phyloP scores from a whole-genome alignment of 2,888 invertebrate genomes.

The Acronicta alni region DNA sequence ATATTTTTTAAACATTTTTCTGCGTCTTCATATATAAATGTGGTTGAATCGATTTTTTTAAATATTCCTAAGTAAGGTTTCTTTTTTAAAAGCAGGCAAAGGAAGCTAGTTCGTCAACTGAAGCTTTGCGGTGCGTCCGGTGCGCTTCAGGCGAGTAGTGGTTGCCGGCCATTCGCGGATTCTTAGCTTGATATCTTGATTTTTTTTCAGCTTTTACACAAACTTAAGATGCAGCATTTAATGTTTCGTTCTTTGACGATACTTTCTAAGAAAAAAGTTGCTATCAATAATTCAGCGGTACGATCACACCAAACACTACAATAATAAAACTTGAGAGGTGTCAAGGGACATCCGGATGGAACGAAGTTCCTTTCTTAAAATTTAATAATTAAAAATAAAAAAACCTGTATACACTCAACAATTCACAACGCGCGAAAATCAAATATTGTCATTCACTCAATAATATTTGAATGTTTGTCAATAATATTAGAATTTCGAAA shows the following conservation, averaged over 20 bases:
- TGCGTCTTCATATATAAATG: not conserved
- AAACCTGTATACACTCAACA: too few relatives aligned
- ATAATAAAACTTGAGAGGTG: too few relatives aligned
- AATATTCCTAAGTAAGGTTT: conserved; percentile 2
- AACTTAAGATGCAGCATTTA: not conserved
- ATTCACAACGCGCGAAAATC: too few relatives aligned
- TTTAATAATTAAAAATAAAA: too few relatives aligned
- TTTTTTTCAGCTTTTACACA: conserved; percentile 3
- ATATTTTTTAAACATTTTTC: not conserved
- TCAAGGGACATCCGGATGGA: too few relatives aligned
- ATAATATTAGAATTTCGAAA: too few relatives aligned
- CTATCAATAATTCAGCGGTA: not conserved
- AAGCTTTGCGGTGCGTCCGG: conserved; percentile 45
- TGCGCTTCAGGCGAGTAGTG: conserved; percentile 24
- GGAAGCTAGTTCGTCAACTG: conserved; percentile 40
- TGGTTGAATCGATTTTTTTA: too few relatives aligned
- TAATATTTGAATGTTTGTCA: too few relatives aligned
- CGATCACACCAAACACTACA: too few relatives aligned
- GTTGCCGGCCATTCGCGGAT: conserved; percentile 44
- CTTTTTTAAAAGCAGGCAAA: too few relatives aligned
- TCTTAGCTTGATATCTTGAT: conserved; percentile 13
- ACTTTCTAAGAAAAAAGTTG: not conserved
- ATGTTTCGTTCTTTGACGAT: not conserved
- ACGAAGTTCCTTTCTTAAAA: too few relatives aligned
- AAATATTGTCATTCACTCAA: too few relatives aligned